Conservation (phyloP, 2,797 vertebrate species). For the Sparus aurata region DNA sequence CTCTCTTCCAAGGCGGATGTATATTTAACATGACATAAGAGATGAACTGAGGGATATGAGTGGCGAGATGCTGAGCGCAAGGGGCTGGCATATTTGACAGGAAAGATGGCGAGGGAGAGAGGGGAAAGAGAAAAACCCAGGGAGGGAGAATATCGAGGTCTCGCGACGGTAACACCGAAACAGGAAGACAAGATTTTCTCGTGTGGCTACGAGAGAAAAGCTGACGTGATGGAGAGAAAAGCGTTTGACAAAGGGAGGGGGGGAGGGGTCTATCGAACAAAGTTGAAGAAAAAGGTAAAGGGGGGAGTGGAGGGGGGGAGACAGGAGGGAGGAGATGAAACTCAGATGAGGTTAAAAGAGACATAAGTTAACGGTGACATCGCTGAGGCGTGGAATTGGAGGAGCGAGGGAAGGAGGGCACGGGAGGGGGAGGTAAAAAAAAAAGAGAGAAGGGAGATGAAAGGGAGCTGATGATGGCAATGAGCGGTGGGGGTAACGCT, state of each 20-base stretch:
- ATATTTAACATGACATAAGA: conserved; percentile 55
- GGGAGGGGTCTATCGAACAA: conserved; percentile 25
- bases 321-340: conserved; percentile 32
- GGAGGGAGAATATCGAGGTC: conserved; percentile 36
- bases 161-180: not conserved
- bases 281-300: conserved; percentile 36
- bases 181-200: conserved; percentile 9
- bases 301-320: conserved; percentile 4
- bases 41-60: conserved; percentile 33
- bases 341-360: conserved; percentile 39
- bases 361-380: conserved; percentile 34
- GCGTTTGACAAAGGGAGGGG: not conserved
- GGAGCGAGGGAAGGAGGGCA: not conserved
- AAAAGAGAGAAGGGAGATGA: conserved; percentile 3
- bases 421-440: not conserved
- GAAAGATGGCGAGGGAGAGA: not conserved
- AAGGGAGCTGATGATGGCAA: not conserved
- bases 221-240: conserved; percentile 17
- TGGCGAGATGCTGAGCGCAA: conserved; percentile 23
- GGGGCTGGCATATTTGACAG: conserved; percentile 15
- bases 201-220: not conserved
- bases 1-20: conserved; percentile 42
- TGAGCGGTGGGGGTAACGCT: not conserved
- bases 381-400: conserved; percentile 7
- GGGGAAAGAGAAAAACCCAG: not conserved